Percentiles rank a stretch among this genome's conserved stretches.
Conservation (phyloP, 2,113 vertebrate species). For the Dasyurus viverrinus region DNA sequence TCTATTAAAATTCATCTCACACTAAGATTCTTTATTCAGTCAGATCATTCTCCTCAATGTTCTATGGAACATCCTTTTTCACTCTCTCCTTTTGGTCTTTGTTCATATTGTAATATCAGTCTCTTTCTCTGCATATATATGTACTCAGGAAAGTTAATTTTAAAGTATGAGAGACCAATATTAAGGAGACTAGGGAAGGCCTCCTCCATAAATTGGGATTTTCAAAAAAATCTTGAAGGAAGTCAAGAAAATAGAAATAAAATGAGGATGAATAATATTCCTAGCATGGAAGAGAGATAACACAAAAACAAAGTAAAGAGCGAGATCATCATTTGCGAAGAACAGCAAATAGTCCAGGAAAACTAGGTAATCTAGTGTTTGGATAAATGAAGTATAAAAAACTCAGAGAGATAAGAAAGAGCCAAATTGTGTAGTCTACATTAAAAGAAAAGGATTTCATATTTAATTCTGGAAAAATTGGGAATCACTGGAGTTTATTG, state of each 20-base stretch:
- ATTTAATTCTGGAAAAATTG: background rate
- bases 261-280: background rate
- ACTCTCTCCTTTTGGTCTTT: background rate
- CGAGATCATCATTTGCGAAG: background rate
- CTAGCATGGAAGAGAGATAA: background rate
- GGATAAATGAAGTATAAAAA: background rate
- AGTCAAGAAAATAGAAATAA: background rate
- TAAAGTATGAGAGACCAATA: background rate
- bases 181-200: background rate
- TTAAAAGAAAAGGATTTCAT: background rate
- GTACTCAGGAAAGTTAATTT: background rate
- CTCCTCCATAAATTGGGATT: background rate
- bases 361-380: background rate
- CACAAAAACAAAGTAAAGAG: background rate
- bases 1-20: background rate
- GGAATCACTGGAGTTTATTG: background rate
- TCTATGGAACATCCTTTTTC: background rate
- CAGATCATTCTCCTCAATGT: too few species aligned
- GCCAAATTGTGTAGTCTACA: background rate
- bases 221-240: background rate
- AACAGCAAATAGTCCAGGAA: background rate
- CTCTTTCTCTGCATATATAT: background rate
- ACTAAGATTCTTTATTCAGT: background rate
- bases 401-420: background rate
- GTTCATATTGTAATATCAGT: background rate